Conservation (phyloP, 2,113 vertebrate genomes). For the Stercorarius parasiticus region DNA sequence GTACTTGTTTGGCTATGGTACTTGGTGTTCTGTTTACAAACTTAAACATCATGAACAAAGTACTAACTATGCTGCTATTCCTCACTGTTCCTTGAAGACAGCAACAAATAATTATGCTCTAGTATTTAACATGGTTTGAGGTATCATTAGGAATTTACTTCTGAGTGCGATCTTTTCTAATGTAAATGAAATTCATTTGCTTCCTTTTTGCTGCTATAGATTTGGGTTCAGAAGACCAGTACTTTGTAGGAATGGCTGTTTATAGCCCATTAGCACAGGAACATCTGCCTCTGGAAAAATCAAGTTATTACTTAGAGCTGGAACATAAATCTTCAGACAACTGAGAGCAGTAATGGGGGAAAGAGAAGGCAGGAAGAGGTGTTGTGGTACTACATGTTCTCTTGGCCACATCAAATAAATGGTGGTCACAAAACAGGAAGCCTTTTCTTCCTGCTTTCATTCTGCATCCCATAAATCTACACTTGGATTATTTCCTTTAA, state of each 20-base stretch:
- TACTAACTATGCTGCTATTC: not conserved
- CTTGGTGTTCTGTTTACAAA: not conserved
- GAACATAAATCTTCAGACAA: not conserved
- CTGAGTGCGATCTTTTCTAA: not conserved
- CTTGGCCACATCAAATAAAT: slow-evolving; percentile 1
- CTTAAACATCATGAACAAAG: not conserved
- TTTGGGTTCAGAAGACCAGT: not conserved
- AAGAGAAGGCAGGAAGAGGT: not conserved
- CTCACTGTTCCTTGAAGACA: not conserved
- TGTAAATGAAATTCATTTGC: not conserved
- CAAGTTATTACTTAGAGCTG: not conserved
- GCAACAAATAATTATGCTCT: not conserved
- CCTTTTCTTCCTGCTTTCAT: not conserved
- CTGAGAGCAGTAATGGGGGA: not conserved
- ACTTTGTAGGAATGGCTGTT: not conserved
- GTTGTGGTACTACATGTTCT: not conserved
- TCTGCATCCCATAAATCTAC: not conserved
- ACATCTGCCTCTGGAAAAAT: not conserved
- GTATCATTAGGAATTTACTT: not conserved
- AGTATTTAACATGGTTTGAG: not conserved
- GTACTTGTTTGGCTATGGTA: not conserved
- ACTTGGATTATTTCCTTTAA: not conserved
- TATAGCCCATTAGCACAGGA: not conserved
- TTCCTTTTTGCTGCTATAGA: not conserved
- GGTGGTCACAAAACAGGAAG: not conserved